Conservation (phyloP, 2,888 invertebrate species). For the Aquatica leii region DNA sequence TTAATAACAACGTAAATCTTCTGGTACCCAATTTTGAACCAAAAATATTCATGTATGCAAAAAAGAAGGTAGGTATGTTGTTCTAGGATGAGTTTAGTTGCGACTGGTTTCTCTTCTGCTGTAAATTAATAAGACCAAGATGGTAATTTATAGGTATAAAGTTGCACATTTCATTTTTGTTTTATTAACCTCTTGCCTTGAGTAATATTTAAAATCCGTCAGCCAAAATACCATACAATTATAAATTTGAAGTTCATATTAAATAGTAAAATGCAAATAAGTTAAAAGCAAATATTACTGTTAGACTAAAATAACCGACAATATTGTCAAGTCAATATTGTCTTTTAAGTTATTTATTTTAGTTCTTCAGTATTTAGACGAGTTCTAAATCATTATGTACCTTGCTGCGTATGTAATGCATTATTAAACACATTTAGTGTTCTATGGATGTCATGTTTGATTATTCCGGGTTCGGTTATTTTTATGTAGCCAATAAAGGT, state of each 20-base stretch:
- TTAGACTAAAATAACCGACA: background rate
- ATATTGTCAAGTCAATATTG: constrained; percentile 9
- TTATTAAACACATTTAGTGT: constrained; percentile 25
- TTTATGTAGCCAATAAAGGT: too few species aligned
- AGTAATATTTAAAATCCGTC: background rate
- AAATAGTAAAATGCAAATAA: constrained; percentile 6
- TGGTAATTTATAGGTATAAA: constrained; percentile 21
- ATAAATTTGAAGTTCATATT: constrained; percentile 10
- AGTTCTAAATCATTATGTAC: constrained; percentile 13
- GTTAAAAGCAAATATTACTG: constrained; percentile 5
- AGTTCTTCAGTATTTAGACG: background rate
- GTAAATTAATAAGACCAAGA: constrained; percentile 15
- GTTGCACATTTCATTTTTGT: constrained; percentile 19
- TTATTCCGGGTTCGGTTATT: background rate
- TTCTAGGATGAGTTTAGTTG: too few species aligned
- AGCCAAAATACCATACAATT: background rate
- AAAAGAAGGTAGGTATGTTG: too few species aligned
- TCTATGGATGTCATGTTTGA: constrained; percentile 21
- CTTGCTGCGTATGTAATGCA: background rate
- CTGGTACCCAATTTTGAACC: too few species aligned
- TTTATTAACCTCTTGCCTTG: constrained; percentile 10
- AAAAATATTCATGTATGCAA: too few species aligned
- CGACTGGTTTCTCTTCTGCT: constrained; percentile 14
- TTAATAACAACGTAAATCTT: too few species aligned
- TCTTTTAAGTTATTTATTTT: constrained; percentile 4